These are phyloP conservation scores for Orius insidiosus DNA, from an alignment of 1,140 invertebrate species.

Conservation along the genomic window DNA sequence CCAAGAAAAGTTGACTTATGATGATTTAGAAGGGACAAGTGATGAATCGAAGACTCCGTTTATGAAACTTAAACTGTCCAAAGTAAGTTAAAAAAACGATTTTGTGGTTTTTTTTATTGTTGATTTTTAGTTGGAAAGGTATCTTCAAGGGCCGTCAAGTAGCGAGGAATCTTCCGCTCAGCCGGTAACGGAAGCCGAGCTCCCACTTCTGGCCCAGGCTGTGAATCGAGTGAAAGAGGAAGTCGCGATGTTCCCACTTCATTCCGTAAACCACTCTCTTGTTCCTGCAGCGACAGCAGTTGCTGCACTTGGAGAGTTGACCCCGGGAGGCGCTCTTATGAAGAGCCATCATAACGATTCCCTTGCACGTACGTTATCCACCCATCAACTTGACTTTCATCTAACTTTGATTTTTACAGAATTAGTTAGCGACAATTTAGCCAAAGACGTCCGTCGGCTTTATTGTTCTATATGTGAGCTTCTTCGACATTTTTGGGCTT, in stretches of 20 bases:
- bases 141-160: constrained; percentile 58
- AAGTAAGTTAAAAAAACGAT: too few species aligned
- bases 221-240: constrained; percentile 25
- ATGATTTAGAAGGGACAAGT: constrained; percentile 46
- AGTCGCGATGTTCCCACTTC: constrained; percentile 22
- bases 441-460: constrained; percentile 62
- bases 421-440: constrained; percentile 60
- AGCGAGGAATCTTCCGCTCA: constrained; percentile 24
- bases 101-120: neutral
- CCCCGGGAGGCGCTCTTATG: constrained; percentile 85
- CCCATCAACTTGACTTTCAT: neutral
- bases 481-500: constrained; percentile 82
- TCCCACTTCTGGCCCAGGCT: constrained; percentile 9
- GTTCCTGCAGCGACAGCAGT: constrained; percentile 11
- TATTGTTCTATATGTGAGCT: constrained; percentile 76
- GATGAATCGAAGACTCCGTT: constrained; percentile 16
- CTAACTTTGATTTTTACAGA: constrained; percentile 32
- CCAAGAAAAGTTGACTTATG: constrained; percentile 62
- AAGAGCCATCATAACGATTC: constrained; percentile 51
- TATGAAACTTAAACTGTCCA: constrained; percentile 39
- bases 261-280: constrained; percentile 1
- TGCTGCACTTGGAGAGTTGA: constrained; percentile 48
- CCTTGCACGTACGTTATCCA: constrained; percentile 55
- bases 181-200: constrained; percentile 17
- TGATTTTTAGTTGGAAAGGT: constrained; percentile 45